Evolutionary conservation across 2,797 vertebrate species (phyloP), one percentile per base, ranked within the genome.

Genomic region (Astyanax mexicanus): DNA sequence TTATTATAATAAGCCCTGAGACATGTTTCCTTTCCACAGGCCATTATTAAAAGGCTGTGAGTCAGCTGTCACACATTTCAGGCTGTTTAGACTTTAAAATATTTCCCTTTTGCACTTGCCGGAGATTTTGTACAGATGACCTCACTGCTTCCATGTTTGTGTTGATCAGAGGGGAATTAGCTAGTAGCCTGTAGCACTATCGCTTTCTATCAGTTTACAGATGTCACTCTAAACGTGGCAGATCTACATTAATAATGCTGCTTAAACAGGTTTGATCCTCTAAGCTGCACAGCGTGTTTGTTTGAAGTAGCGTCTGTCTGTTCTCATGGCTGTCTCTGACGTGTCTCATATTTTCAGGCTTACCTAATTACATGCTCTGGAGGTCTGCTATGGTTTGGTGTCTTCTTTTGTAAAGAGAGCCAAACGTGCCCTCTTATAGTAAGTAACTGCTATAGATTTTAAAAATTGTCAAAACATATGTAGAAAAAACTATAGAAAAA

Each of bases 1-100:
- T 75, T 67, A 78, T 81, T 58, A 32, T 60, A 81, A 81, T 74
- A 60, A 73, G 75, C 47, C 69, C 32, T 42, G 72, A 66, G 72
- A 32, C 35, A 29, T 27, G 67, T 15, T 60, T 80, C 68, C 21
- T 15, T 60, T 80, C 68, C 21, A 29, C 62, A 37, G 40, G 72
- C 15, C 12, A 29, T 52, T 62, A 49, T 62, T 68, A 32, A 49
- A 58, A 15, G 32, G 35, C 55, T 73, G 51, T 66, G 78, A 54
- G 40, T 69, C 37, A 76, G 21, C 32, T 45, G 54, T 47, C 32
- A 65, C 17, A 64, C 60, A 38, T 62, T 54, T 45, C 5, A 38
- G 49, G 15, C 51, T 21, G 4, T 37, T 67, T n/a, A 21, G 52
- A 55, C 15, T 27, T 42, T 13, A 11, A 58, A 58, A 65, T 47